Evolutionary conservation across 2,888 invertebrate genomes (phyloP).

Genomic region (Luffia ferchaultella): DNA sequence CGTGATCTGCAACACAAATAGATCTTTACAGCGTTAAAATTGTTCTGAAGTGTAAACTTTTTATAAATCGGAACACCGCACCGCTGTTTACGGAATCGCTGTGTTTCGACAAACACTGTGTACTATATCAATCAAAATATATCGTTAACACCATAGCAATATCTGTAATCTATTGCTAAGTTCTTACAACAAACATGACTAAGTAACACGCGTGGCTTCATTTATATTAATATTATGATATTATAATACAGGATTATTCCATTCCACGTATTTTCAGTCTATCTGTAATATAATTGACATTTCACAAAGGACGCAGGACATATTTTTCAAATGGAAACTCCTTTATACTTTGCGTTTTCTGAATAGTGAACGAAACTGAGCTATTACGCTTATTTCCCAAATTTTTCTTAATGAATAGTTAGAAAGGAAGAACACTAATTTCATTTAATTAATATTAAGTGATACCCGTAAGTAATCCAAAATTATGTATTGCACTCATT

Average conservation of each 20-base stretch:
- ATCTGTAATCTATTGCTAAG: background rate
- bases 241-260: background rate
- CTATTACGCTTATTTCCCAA: too few relatives aligned
- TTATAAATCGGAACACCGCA: background rate
- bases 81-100: background rate
- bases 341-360: too few relatives aligned
- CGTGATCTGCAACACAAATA: too few relatives aligned
- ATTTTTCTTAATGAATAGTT: too few relatives aligned
- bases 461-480: too few relatives aligned
- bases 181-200: background rate
- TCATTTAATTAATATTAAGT: too few relatives aligned
- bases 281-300: background rate
- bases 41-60: background rate
- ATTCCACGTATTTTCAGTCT: background rate
- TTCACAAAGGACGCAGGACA: too few relatives aligned
- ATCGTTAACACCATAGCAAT: background rate
- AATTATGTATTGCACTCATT: too few relatives aligned
- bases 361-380: too few relatives aligned
- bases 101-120: background rate
- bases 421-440: too few relatives aligned
- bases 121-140: background rate
- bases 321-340: too few relatives aligned
- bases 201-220: background rate
- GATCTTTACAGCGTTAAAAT: too few relatives aligned
- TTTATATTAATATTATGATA: background rate